Conservation (phyloP, 2,888 invertebrate species). For the Ophion obscuratus region DNA sequence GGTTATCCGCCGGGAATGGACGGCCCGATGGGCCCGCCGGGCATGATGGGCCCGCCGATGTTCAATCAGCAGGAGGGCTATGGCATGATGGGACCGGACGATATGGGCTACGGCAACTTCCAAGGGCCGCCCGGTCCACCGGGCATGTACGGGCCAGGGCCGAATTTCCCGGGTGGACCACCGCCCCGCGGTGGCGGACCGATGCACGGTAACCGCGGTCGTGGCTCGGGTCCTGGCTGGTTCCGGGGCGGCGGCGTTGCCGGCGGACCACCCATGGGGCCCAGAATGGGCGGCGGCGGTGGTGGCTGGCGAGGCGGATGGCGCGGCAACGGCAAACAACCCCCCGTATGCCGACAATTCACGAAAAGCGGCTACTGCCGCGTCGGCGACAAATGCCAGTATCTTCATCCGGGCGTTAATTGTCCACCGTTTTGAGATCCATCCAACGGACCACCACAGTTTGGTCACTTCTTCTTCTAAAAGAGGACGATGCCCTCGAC, state of each 20-base stretch:
- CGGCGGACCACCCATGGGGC: constrained; percentile 85
- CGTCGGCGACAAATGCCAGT: constrained; percentile 92
- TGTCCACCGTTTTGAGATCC: constrained; percentile 84
- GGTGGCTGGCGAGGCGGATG: constrained; percentile 80
- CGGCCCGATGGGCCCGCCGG: constrained; percentile 79
- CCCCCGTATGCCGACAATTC: constrained; percentile 90
- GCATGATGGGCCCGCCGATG: constrained; percentile 84
- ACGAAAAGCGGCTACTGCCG: constrained; percentile 92
- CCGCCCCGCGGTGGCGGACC: constrained; percentile 70
- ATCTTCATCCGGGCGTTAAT: constrained; percentile 91
- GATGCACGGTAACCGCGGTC: constrained; percentile 80
- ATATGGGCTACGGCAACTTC: constrained; percentile 79
- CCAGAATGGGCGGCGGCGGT: constrained; percentile 85
- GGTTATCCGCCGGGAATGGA: constrained; percentile 82
- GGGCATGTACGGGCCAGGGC: constrained; percentile 74
- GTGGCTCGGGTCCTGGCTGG: constrained; percentile 82
- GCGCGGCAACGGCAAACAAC: constrained; percentile 81
- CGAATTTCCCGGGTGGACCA: constrained; percentile 79
- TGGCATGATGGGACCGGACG: constrained; percentile 80
- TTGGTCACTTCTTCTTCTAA: constrained; percentile 42
- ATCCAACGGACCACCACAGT: constrained; percentile 37
- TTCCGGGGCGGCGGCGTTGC: constrained; percentile 81
- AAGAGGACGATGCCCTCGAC: neutral
- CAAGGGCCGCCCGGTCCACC: constrained; percentile 81
- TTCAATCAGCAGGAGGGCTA: constrained; percentile 80